These are phyloP conservation scores for Urocynchramus pylzowi DNA, from an alignment of 2,113 vertebrate species.

Conservation along the genomic window DNA sequence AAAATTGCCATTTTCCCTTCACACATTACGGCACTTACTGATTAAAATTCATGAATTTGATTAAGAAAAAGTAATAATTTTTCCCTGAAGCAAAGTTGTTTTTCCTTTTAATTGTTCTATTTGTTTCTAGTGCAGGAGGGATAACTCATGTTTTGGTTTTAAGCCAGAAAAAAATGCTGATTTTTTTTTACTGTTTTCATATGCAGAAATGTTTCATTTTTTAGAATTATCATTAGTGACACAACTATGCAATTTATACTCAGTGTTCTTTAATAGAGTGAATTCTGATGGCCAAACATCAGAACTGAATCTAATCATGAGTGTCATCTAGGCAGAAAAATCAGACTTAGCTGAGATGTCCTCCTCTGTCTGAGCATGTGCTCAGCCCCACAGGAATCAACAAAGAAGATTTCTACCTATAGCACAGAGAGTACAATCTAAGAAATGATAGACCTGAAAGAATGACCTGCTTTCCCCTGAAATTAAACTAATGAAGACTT, in stretches of 20 bases:
- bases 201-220: background rate
- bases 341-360: background rate
- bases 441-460: background rate
- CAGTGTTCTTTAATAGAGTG: background rate
- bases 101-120: constrained; percentile 8
- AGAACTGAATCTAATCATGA: background rate
- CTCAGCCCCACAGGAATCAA: background rate
- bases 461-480: background rate
- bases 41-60: constrained; percentile 35
- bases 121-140: background rate
- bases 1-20: constrained; percentile 18
- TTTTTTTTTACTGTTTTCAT: background rate
- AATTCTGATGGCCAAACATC: background rate
- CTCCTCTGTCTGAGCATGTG: background rate
- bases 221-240: background rate
- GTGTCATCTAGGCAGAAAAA: background rate
- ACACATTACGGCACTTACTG: background rate
- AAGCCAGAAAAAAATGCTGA: background rate
- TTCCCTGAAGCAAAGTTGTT: background rate
- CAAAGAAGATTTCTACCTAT: background rate
- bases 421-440: background rate
- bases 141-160: background rate
- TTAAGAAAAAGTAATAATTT: background rate
- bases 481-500: background rate
- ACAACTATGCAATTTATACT: background rate